Conservation (phyloP, 2,113 vertebrate genomes). For the Aramus guarauna region DNA sequence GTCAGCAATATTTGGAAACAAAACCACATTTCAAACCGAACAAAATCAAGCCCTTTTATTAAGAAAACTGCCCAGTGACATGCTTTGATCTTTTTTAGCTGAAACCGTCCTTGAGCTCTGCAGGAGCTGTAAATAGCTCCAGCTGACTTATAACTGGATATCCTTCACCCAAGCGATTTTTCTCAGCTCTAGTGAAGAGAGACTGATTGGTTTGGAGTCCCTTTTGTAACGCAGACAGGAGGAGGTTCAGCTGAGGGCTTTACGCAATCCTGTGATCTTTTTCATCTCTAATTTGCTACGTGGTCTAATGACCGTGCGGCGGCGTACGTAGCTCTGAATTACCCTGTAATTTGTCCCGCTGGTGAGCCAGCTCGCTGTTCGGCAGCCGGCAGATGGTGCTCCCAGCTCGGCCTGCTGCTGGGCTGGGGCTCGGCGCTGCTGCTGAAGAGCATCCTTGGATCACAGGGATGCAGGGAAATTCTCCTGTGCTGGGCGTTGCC, state of each 20-base stretch:
- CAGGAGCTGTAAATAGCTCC: neutral
- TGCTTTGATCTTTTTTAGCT: neutral
- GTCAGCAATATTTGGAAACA: neutral
- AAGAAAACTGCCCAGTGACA: neutral
- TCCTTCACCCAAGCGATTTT: neutral
- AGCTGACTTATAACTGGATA: neutral
- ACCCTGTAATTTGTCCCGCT: neutral
- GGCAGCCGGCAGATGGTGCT: slow-evolving; percentile 44
- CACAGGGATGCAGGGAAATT: neutral
- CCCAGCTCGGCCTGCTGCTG: neutral
- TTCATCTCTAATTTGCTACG: neutral
- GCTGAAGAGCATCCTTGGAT: neutral
- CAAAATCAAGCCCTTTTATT: neutral
- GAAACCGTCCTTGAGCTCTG: neutral
- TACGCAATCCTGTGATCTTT: neutral
- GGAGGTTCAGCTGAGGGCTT: neutral
- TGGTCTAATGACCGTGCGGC: neutral
- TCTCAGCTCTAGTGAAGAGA: neutral
- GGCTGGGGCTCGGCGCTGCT: neutral
- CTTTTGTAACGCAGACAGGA: neutral
- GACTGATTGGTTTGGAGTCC: neutral
- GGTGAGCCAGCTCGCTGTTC: neutral
- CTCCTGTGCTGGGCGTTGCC: neutral
- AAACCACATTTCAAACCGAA: neutral
- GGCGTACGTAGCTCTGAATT: rapidly evolving